phyloP scores from a whole-genome alignment of 2,113 vertebrate species.

The Hippoglossus stenolepis region DNA sequence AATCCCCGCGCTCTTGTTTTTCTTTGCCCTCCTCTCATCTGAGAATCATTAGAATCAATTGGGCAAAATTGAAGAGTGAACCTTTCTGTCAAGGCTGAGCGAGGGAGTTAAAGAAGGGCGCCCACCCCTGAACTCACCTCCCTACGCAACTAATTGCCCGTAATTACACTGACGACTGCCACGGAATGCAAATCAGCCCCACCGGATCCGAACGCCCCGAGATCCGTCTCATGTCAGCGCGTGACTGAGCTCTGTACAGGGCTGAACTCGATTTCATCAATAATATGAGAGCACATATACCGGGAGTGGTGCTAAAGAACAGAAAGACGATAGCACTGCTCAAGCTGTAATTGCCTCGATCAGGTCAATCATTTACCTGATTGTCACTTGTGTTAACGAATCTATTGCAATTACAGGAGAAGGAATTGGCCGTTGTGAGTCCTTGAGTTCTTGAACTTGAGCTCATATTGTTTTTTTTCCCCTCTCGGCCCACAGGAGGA shows the following conservation, averaged over 20 bases:
- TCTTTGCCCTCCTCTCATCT: slow-evolving; percentile 36
- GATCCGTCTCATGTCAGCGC: slow-evolving; percentile 44
- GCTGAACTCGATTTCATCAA: slow-evolving; percentile 21
- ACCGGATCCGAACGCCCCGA: slow-evolving; percentile 19
- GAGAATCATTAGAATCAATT: slow-evolving; percentile 69
- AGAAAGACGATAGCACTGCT: slow-evolving; percentile 23
- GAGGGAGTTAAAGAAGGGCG: slow-evolving; percentile 67
- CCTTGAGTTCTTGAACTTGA: slow-evolving; percentile 18
- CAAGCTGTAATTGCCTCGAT: slow-evolving; percentile 39
- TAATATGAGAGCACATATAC: slow-evolving; percentile 18
- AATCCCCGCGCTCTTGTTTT: slow-evolving; percentile 18
- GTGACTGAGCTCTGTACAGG: slow-evolving; percentile 8
- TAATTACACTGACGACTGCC: slow-evolving; percentile 65
- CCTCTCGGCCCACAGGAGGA: slow-evolving; percentile 84
- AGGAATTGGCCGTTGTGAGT: slow-evolving; percentile 1
- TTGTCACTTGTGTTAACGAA: slow-evolving; percentile 40
- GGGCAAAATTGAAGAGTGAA: slow-evolving; percentile 60
- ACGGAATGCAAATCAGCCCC: slow-evolving; percentile 65
- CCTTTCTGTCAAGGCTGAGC: slow-evolving; percentile 65
- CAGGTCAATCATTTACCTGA: slow-evolving; percentile 41
- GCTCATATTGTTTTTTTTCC: not conserved
- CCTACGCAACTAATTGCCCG: slow-evolving; percentile 65
- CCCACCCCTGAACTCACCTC: slow-evolving; percentile 72
- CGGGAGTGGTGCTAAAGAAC: not conserved
- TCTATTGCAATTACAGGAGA: slow-evolving; percentile 35